These are phyloP conservation scores for Colletes collaris DNA, from an alignment of 2,888 invertebrate species.

Conservation along the genomic window DNA sequence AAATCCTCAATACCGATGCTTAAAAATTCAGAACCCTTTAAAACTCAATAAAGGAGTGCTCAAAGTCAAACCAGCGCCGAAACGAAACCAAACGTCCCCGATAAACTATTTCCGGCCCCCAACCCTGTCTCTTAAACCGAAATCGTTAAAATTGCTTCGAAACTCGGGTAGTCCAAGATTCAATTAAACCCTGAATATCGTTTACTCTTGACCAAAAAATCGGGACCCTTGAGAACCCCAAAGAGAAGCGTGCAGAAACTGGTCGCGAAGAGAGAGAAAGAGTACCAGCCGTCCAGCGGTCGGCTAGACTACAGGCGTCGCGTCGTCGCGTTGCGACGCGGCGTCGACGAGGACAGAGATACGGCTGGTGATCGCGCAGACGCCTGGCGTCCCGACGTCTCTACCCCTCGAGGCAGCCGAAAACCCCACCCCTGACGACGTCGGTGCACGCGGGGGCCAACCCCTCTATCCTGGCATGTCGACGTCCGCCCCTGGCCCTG, in stretches of 20 bases:
- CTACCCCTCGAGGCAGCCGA: conserved; percentile 53
- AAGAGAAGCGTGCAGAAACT: background rate
- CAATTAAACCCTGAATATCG: no score
- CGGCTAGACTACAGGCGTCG: conserved; percentile 3
- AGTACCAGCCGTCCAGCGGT: background rate
- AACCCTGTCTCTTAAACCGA: no score
- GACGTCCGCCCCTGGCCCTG: conserved; percentile 74
- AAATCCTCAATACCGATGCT: no score
- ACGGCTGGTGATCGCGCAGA: conserved; percentile 67
- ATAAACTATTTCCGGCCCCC: no score
- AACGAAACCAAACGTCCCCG: no score
- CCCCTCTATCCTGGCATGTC: conserved; percentile 70
- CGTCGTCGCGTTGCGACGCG: background rate
- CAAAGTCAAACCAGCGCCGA: no score
- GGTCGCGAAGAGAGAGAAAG: background rate
- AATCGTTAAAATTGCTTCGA: no score
- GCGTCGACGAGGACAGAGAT: conserved; percentile 18
- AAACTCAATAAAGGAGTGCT: no score
- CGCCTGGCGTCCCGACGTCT: conserved; percentile 73
- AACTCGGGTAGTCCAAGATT: no score
- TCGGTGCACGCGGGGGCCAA: conserved; percentile 62
- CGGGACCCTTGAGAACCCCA: background rate
- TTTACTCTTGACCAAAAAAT: no score
- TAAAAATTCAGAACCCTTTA: no score
- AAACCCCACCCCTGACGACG: conserved; percentile 66